These are phyloP conservation scores for Calyptomena viridis DNA, from an alignment of 2,113 vertebrate species.

Conservation along the genomic window DNA sequence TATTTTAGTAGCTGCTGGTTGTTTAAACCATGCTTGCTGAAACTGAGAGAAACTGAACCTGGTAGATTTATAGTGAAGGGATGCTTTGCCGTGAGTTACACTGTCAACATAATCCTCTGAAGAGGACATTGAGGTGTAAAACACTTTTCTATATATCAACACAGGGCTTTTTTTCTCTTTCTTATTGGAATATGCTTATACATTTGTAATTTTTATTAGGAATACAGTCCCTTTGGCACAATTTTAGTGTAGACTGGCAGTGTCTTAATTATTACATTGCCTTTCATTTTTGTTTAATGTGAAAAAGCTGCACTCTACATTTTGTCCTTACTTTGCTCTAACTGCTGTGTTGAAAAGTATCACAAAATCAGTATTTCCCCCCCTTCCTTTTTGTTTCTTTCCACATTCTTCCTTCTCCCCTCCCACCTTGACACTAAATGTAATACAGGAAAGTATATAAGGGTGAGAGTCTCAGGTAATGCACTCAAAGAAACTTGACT, in stretches of 20 bases:
- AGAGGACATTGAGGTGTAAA: neutral
- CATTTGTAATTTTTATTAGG: neutral
- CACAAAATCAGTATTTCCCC: neutral
- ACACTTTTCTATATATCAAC: constrained; percentile 1
- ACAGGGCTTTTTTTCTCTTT: neutral
- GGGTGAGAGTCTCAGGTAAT: neutral
- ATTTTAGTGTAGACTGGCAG: neutral
- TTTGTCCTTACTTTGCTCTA: neutral
- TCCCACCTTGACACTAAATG: neutral
- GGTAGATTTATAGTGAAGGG: neutral
- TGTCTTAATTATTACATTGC: neutral
- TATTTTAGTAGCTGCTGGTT: constrained; percentile 4
- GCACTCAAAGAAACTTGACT: neutral
- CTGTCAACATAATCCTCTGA: neutral
- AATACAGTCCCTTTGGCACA: neutral
- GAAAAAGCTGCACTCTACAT: neutral
- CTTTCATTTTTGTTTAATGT: neutral
- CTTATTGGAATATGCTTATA: neutral
- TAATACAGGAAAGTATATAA: neutral
- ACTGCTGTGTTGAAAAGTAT: neutral
- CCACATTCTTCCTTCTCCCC: neutral
- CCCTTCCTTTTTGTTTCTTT: neutral
- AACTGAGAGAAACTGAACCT: neutral
- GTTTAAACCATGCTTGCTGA: neutral
- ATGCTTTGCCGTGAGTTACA: constrained; percentile 48